These are phyloP conservation scores for Oenanthe oenanthe DNA, from an alignment of 2,113 vertebrate genomes.

Conservation along the genomic window DNA sequence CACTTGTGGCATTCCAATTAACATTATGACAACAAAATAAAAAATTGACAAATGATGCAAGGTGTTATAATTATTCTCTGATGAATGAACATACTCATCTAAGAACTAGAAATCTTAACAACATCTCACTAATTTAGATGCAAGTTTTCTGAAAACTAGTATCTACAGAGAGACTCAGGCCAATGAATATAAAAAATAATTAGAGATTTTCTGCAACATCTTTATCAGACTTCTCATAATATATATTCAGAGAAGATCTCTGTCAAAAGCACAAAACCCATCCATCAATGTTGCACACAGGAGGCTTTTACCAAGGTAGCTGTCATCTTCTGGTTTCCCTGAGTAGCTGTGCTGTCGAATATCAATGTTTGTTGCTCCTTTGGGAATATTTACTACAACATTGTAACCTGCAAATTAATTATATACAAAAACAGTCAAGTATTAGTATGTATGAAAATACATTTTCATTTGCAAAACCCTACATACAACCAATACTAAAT, in stretches of 20 bases:
- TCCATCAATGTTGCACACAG: not conserved
- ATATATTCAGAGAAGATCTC: not conserved
- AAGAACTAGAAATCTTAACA: not conserved
- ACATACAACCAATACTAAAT: not conserved
- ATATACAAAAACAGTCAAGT: not conserved
- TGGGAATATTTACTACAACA: conserved; percentile 88
- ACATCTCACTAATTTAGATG: not conserved
- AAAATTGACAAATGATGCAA: not conserved
- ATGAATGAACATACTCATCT: not conserved
- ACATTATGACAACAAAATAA: not conserved
- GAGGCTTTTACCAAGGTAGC: conserved; percentile 90
- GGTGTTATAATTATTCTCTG: not conserved
- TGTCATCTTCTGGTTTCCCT: conserved; percentile 94
- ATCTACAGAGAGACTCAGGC: not conserved
- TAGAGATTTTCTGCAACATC: not conserved
- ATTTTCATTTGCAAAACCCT: not conserved
- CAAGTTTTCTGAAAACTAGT: not conserved
- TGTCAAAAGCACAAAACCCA: not conserved
- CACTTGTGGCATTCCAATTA: not conserved
- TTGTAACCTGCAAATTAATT: conserved; percentile 87
- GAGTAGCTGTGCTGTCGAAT: conserved; percentile 95
- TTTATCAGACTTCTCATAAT: not conserved
- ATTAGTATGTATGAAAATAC: not conserved
- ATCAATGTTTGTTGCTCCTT: conserved; percentile 94
- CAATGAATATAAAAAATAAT: not conserved